A percentile compares a stretch with the other conserved stretches of the same genome.
Conservation (phyloP, 2,797 vertebrate genomes). For the Clarias pachynema region DNA sequence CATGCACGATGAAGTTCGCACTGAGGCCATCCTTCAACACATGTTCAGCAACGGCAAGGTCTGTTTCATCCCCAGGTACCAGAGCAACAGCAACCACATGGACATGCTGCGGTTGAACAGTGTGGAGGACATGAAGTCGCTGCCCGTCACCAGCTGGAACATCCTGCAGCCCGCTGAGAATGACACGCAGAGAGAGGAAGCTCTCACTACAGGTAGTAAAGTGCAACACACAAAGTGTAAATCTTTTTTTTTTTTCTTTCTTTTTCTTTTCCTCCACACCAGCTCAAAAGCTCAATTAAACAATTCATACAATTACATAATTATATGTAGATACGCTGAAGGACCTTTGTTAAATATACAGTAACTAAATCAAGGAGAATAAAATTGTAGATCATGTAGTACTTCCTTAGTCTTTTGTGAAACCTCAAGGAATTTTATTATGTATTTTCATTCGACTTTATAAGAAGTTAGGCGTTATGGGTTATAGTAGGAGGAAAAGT, state of each 20-base stretch:
- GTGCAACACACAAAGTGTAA: neutral
- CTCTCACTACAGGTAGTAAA: constrained; percentile 77
- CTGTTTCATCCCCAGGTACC: constrained; percentile 91
- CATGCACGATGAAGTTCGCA: constrained; percentile 88
- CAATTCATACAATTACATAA: too few relatives aligned
- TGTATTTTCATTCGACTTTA: neutral
- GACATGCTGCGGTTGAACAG: constrained; percentile 87
- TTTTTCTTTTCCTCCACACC: neutral
- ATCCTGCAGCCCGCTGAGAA: constrained; percentile 84
- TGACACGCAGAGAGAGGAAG: constrained; percentile 81
- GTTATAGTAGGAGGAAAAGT: neutral
- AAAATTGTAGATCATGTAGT: neutral
- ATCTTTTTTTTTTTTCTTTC: neutral
- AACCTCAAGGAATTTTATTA: neutral
- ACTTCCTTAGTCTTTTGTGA: neutral
- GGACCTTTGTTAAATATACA: neutral
- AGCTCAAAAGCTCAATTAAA: neutral
- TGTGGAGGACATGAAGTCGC: constrained; percentile 77
- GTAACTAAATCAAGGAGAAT: neutral
- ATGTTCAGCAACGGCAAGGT: constrained; percentile 82
- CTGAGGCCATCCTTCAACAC: constrained; percentile 83
- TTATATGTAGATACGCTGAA: neutral
- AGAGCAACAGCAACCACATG: constrained; percentile 81
- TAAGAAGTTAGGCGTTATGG: neutral
- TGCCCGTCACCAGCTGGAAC: constrained; percentile 89